Conservation (phyloP, 2,797 vertebrate genomes). For the Falco berigora region DNA sequence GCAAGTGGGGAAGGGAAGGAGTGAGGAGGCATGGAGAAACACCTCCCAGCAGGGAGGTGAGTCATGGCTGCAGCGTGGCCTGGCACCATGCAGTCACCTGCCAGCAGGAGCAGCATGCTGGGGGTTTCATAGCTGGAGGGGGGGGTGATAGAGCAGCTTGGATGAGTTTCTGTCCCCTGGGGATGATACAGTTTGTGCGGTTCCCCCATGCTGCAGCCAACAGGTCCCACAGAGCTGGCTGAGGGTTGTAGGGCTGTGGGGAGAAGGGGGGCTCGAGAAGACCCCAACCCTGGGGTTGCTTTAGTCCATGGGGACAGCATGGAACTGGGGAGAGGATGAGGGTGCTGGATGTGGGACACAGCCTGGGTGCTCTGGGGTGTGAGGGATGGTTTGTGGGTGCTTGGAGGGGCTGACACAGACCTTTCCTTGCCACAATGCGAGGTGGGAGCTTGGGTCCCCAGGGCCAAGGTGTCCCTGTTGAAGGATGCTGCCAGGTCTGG, state of each 20-base stretch:
- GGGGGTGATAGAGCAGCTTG: rapidly evolving
- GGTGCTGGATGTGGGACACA: neutral
- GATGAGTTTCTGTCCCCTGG: neutral
- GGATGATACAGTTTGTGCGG: neutral
- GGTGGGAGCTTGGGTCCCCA: neutral
- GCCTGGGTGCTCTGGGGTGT: neutral
- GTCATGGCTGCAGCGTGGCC: neutral
- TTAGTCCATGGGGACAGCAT: rapidly evolving
- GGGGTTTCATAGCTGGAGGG: neutral
- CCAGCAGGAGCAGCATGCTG: rapidly evolving
- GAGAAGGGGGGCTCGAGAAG: neutral
- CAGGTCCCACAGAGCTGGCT: neutral
- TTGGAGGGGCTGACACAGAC: neutral
- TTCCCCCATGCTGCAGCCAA: neutral
- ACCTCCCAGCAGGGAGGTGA: neutral
- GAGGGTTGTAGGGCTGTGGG: rapidly evolving
- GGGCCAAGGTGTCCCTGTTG: too few species aligned
- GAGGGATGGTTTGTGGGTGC: neutral
- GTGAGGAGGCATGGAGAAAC: neutral
- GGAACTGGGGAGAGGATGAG: neutral
- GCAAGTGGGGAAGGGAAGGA: neutral
- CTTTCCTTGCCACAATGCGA: rapidly evolving
- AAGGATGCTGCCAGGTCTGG: neutral
- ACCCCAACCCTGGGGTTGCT: neutral
- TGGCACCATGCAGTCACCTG: neutral